A percentile compares a stretch with the other conserved stretches of the same genome.
Conservation (phyloP, 53 echinoderm and acorn worm genomes). For the Apostichopus leukothele region DNA sequence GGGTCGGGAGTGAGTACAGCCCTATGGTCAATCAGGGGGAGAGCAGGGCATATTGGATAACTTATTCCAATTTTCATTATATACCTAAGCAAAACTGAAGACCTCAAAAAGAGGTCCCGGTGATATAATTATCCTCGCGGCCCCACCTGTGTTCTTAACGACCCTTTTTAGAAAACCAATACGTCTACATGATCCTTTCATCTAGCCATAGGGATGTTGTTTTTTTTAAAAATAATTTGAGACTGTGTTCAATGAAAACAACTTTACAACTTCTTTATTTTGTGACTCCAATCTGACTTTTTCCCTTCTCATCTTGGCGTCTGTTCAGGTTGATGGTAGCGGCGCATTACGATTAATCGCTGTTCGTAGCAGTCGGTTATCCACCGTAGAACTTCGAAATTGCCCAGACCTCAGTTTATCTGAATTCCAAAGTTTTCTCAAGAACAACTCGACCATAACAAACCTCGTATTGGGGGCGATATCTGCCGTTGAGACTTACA, state of each 20-base stretch:
- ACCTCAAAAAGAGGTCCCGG: too few relatives aligned
- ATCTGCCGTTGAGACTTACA: conserved; percentile 62
- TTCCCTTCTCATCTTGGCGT: background rate
- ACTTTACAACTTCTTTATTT: too few relatives aligned
- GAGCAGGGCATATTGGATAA: too few relatives aligned
- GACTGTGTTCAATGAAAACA: background rate
- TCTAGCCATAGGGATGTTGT: background rate
- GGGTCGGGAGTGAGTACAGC: too few relatives aligned
- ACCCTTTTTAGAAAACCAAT: background rate
- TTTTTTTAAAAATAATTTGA: background rate
- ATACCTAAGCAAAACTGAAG: too few relatives aligned
- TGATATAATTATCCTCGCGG: too few relatives aligned
- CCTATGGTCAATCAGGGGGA: too few relatives aligned
- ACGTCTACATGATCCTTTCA: background rate
- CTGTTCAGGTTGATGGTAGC: conserved; percentile 76
- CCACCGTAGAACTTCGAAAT: conserved; percentile 74
- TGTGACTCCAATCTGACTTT: background rate
- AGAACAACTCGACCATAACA: conserved; percentile 71
- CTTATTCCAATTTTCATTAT: too few relatives aligned
- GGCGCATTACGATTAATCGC: conserved; percentile 71
- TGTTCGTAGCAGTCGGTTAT: conserved; percentile 71
- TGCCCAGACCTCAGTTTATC: conserved; percentile 70
- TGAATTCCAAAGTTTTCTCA: conserved; percentile 66
- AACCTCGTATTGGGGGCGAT: conserved; percentile 71
- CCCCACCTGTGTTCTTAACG: too few relatives aligned